Percentiles rank a stretch among this genome's conserved stretches.
phyloP scores from a whole-genome alignment of 2,888 invertebrate species.

The Aleiodes alternator region DNA sequence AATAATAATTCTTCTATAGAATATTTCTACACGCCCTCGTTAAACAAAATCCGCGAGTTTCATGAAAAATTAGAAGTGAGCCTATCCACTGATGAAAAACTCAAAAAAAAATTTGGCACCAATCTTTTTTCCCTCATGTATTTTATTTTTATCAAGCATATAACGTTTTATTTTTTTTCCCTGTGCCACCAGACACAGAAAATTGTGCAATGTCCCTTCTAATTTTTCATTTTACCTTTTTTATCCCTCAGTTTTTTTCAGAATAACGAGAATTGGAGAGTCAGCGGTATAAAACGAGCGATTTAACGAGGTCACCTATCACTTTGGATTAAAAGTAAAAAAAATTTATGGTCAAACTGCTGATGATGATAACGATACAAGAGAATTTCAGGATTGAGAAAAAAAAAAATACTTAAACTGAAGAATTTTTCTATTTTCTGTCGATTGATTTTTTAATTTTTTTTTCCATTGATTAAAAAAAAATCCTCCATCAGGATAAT shows the following conservation, averaged over 20 bases:
- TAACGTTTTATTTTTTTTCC: slow-evolving; percentile 2
- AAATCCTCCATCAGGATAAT: too few species aligned
- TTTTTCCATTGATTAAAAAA: too few species aligned
- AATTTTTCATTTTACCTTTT: slow-evolving; percentile 20
- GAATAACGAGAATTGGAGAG: slow-evolving; percentile 32
- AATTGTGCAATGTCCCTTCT: slow-evolving; percentile 4
- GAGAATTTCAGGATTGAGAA: not conserved
- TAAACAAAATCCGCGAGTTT: too few species aligned
- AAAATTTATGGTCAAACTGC: slow-evolving; percentile 15
- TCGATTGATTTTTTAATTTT: too few species aligned
- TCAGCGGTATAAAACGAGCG: slow-evolving; percentile 34
- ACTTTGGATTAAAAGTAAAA: not conserved
- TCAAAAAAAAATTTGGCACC: slow-evolving; percentile 1
- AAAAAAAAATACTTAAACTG: too few species aligned
- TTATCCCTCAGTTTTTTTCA: slow-evolving; percentile 9
- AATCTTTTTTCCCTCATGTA: not conserved
- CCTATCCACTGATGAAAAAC: slow-evolving; percentile 13
- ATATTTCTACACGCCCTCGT: too few species aligned
- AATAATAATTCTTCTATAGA: too few species aligned
- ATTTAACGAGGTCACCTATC: slow-evolving; percentile 37
- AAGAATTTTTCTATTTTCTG: not conserved
- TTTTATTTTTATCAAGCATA: not conserved
- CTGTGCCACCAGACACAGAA: not conserved
- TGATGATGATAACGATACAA: slow-evolving; percentile 28
- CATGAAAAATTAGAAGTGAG: too few species aligned